Evolutionary conservation across 2,888 invertebrate genomes (phyloP).

Genomic region (Nudaria mundana): DNA sequence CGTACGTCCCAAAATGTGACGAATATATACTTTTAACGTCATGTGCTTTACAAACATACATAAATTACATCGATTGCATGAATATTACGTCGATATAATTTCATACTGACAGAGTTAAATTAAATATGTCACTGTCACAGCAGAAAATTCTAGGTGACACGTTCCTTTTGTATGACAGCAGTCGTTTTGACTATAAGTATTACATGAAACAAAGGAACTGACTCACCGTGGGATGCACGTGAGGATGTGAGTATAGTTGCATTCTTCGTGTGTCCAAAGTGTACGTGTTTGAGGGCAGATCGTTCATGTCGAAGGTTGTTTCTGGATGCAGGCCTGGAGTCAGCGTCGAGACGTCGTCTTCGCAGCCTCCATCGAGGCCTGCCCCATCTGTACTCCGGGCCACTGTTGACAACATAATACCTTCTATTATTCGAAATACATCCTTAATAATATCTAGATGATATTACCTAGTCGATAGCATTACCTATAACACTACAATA

Average conservation of each 20-base stretch:
- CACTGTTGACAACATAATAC: constrained; percentile 48
- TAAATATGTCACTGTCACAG: background rate
- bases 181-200: constrained; percentile 17
- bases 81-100: no score
- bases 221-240: constrained; percentile 67
- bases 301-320: constrained; percentile 67
- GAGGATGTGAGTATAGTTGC: constrained; percentile 66
- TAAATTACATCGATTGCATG: constrained; percentile 1
- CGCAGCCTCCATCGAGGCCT: constrained; percentile 54
- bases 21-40: constrained; percentile 10
- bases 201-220: constrained; percentile 36
- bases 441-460: background rate
- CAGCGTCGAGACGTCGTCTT: constrained; percentile 55
- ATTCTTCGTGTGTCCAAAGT: constrained; percentile 67
- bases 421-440: background rate
- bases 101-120: background rate
- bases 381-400: constrained; percentile 61
- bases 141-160: constrained; percentile 24
- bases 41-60: constrained; percentile 14
- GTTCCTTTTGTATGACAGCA: constrained; percentile 24
- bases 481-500: no score
- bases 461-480: no score
- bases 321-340: constrained; percentile 49
- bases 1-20: constrained; percentile 29
- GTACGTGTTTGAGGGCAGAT: constrained; percentile 60